A percentile compares a stretch with the other conserved stretches of the same genome.
Conservation (phyloP, 1,140 invertebrate species). For the Drosophila lacertosa region DNA sequence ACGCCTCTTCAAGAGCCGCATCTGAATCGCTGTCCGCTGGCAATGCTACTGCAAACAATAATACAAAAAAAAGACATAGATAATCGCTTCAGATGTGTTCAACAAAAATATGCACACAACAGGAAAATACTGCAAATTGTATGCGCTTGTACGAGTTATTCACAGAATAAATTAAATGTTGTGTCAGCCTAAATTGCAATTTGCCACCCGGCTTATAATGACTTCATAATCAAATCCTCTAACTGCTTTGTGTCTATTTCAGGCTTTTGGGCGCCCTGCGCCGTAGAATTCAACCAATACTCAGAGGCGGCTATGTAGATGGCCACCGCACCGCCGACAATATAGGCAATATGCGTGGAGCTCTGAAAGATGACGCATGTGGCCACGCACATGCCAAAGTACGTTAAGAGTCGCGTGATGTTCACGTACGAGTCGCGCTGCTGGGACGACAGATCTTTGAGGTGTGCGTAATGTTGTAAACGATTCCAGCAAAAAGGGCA, state of each 20-base stretch:
- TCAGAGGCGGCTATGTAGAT: constrained; percentile 92
- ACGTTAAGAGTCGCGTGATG: constrained; percentile 90
- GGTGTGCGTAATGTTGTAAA: not conserved
- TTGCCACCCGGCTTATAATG: constrained; percentile 57
- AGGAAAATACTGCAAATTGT: constrained; percentile 46
- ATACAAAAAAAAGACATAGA: constrained; percentile 33
- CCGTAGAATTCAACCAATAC: constrained; percentile 85
- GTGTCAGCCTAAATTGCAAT: constrained; percentile 8
- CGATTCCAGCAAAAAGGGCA: constrained; percentile 15
- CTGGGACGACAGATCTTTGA: constrained; percentile 78
- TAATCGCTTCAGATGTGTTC: constrained; percentile 28
- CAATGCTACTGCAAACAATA: constrained; percentile 54
- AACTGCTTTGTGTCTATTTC: constrained; percentile 80
- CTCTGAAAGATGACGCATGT: constrained; percentile 93
- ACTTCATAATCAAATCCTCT: constrained; percentile 83
- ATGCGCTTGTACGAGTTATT: constrained; percentile 51
- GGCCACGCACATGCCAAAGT: constrained; percentile 91
- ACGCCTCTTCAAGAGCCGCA: constrained; percentile 6
- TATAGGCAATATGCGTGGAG: constrained; percentile 88
- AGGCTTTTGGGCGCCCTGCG: constrained; percentile 59
- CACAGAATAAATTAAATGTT: constrained; percentile 64
- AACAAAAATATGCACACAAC: constrained; percentile 18
- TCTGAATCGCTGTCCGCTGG: constrained; percentile 22
- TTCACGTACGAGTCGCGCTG: constrained; percentile 85
- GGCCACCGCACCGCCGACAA: constrained; percentile 90